Percentiles rank a stretch among this genome's conserved stretches.
These are phyloP conservation scores for Oasisia sp. DNA, from an alignment of 2,888 invertebrate genomes.

Conservation along the genomic window DNA sequence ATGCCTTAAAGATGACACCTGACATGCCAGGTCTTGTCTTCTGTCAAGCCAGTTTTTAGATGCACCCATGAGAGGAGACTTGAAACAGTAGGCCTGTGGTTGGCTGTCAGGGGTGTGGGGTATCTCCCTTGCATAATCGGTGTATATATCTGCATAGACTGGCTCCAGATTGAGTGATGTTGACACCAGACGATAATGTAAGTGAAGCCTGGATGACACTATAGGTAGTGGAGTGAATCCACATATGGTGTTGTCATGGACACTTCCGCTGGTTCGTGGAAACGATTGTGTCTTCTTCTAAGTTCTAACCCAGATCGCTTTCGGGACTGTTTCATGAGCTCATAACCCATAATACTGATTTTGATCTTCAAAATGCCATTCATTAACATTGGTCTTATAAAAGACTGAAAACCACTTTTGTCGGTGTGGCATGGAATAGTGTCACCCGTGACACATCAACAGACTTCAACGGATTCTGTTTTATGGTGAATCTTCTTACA, in stretches of 20 bases:
- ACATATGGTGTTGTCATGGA: background rate
- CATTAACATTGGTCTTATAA: too few relatives aligned
- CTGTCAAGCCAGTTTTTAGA: background rate
- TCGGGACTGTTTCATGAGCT: too few relatives aligned
- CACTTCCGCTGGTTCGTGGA: background rate
- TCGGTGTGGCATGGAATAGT: too few relatives aligned
- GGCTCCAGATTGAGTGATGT: background rate
- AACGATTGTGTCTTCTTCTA: background rate
- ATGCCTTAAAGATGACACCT: background rate
- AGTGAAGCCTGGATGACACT: background rate
- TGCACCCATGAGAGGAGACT: background rate
- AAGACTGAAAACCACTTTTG: too few relatives aligned
- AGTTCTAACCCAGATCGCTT: too few relatives aligned
- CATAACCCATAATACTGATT: too few relatives aligned
- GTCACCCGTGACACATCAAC: too few relatives aligned
- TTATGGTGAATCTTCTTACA: too few relatives aligned
- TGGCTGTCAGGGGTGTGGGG: background rate
- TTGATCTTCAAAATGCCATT: too few relatives aligned
- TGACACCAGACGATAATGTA: background rate
- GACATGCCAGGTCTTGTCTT: background rate
- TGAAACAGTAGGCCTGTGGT: background rate
- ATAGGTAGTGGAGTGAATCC: background rate
- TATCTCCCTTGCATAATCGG: too few relatives aligned
- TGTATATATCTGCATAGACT: too few relatives aligned
- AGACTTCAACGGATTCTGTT: too few relatives aligned